A percentile compares a stretch with the other conserved stretches of the same genome.
Evolutionary conservation across 2,797 vertebrate species (phyloP).

Genomic region (Parauchenoglanis ngamensis): DNA sequence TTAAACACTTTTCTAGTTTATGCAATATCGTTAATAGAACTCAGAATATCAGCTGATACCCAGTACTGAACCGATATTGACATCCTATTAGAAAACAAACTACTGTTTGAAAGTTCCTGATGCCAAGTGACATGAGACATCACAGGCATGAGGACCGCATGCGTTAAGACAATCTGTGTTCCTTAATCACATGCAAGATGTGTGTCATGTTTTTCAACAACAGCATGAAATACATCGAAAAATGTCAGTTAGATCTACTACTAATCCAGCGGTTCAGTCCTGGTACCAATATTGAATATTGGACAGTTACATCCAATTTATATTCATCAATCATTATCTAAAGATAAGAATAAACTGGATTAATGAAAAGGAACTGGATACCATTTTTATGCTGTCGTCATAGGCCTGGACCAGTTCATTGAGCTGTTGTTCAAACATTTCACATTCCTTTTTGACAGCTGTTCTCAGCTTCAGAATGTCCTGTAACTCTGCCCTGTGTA

Average conservation of each 20-base stretch:
- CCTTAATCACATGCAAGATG: neutral
- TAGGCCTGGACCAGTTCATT: slow-evolving; percentile 67
- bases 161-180: neutral
- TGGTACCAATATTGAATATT: neutral
- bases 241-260: neutral
- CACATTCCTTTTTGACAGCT: slow-evolving; percentile 70
- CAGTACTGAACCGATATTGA: neutral
- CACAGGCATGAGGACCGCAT: neutral
- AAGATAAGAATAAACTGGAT: neutral
- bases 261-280: neutral
- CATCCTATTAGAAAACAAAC: neutral
- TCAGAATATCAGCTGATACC: neutral
- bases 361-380: slow-evolving; percentile 42
- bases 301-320: neutral
- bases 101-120: neutral
- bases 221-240: neutral
- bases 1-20: neutral
- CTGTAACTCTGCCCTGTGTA: slow-evolving; percentile 63
- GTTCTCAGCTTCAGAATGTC: slow-evolving; percentile 67
- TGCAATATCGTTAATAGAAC: neutral
- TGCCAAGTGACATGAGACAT: neutral
- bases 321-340: neutral
- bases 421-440: slow-evolving; percentile 70
- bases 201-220: neutral
- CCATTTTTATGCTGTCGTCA: slow-evolving; percentile 70